Base-by-base conservation (phyloP, 2,888 invertebrate species). In the Meloe dianella region DNA sequence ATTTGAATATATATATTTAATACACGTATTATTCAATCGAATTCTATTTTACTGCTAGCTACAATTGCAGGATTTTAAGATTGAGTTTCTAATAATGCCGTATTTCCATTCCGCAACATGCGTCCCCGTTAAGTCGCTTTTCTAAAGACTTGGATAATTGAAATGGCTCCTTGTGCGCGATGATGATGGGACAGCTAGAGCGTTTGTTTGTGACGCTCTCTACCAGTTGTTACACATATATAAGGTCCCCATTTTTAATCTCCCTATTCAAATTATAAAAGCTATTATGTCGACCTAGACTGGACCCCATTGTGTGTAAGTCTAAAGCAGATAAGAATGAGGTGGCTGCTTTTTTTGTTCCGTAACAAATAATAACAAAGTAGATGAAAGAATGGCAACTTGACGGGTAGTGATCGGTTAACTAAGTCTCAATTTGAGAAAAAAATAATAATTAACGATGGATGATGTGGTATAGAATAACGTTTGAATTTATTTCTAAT, bases 31-130 rank as follows among this genome's bases (percentile, higher is more conserved):
- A 41, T 41, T 41, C 7, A 41, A 41, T 41, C 41, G n/a, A 12
- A 41, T 41, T 41, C 41, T 17, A 41, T 41, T 41, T 17, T 41
- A 41, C 41, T 41, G 41, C 17, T 41, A 17, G 17, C 41, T 41
- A 82, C 82, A 82, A 82, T 82, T 74, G 80, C 73, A 77, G 82
- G 82, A 82, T 41, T 83, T 82, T 80, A 75, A 78, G 79, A 82
- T 81, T 79, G 78, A 80, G 75, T 78, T 80, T 79, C 76, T 79
- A 80, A 57, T 82, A 82, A 82, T 83, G 77, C 82, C 76, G 73
- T 74, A 71, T 72, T 75, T 77, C 80, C 75, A 81, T 82, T 81
- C 80, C 79, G 77, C 75, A 79, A 77, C 83, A 82, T 81, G 82
- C 78, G 77, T 79, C 75, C 79, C 74, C 78, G 76, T 75, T 81